Evolutionary conservation across 2,113 vertebrate genomes (phyloP).

Genomic region (Panthera uncia): DNA sequence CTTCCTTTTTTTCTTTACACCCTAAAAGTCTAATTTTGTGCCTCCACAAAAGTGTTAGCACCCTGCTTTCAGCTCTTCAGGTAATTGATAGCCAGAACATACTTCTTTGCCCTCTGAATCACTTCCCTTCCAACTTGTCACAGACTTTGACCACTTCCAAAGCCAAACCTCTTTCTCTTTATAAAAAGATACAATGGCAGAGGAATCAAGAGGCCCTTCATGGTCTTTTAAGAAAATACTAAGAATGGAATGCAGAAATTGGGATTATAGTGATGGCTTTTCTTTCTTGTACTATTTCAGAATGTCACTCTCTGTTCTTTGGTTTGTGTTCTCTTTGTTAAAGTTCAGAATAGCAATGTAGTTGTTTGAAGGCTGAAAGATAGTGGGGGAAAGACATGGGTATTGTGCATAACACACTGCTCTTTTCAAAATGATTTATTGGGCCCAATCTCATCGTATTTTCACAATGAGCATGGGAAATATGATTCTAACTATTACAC

Average conservation of each 20-base stretch:
- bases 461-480: background rate
- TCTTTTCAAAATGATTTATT: background rate
- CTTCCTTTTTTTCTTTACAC: background rate
- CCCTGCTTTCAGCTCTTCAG: background rate
- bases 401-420: background rate
- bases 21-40: constrained; percentile 19
- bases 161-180: background rate
- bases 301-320: background rate
- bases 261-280: background rate
- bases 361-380: background rate
- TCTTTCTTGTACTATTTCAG: background rate
- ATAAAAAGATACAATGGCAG: background rate
- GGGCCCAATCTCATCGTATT: background rate
- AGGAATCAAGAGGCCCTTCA: background rate
- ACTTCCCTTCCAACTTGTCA: background rate
- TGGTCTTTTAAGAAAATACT: background rate
- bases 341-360: background rate
- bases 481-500: background rate
- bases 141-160: background rate
- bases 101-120: background rate
- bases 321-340: constrained; percentile 5
- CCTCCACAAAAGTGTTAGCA: background rate
- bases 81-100: background rate
- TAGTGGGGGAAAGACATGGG: background rate
- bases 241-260: background rate